Evolutionary conservation across 1,140 invertebrate genomes (phyloP).

Genomic region (Drosophila lacertosa): DNA sequence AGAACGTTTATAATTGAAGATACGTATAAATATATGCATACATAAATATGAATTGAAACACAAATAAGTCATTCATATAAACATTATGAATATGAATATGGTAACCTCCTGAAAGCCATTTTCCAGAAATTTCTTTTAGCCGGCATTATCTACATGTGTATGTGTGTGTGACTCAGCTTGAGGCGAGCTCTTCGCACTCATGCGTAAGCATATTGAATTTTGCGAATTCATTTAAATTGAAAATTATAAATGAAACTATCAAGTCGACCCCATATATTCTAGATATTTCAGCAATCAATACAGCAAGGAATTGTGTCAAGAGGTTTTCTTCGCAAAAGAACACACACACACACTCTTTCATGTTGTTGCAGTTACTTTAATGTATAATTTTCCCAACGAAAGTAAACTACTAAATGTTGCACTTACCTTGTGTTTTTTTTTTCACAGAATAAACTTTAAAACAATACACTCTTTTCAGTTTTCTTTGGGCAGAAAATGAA

Average conservation of each 20-base stretch:
- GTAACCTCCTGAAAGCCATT: not conserved
- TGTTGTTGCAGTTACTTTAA: not conserved
- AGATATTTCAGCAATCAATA: slow-evolving; percentile 42
- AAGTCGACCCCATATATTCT: slow-evolving; percentile 1
- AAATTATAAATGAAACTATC: slow-evolving; percentile 40
- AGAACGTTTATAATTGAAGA: not conserved
- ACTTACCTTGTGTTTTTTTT: slow-evolving; percentile 48
- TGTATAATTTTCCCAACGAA: not conserved
- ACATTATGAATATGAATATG: not conserved
- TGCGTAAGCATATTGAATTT: not conserved
- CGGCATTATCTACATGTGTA: slow-evolving; percentile 15
- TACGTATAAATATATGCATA: not conserved
- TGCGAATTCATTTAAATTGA: not conserved
- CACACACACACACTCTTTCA: not conserved
- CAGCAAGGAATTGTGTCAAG: slow-evolving; percentile 59
- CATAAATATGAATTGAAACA: no score
- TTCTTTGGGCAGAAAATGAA: slow-evolving; percentile 59
- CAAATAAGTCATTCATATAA: not conserved
- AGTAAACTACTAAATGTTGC: not conserved
- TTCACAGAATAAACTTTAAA: slow-evolving; percentile 60
- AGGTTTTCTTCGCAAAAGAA: slow-evolving; percentile 21
- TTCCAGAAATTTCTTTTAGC: slow-evolving; percentile 29
- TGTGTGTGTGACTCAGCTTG: slow-evolving; percentile 22
- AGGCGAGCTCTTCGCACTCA: not conserved
- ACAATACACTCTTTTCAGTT: slow-evolving; percentile 52